These are phyloP conservation scores for Lycaena phlaeas DNA, from an alignment of 2,888 invertebrate genomes.

Conservation along the genomic window DNA sequence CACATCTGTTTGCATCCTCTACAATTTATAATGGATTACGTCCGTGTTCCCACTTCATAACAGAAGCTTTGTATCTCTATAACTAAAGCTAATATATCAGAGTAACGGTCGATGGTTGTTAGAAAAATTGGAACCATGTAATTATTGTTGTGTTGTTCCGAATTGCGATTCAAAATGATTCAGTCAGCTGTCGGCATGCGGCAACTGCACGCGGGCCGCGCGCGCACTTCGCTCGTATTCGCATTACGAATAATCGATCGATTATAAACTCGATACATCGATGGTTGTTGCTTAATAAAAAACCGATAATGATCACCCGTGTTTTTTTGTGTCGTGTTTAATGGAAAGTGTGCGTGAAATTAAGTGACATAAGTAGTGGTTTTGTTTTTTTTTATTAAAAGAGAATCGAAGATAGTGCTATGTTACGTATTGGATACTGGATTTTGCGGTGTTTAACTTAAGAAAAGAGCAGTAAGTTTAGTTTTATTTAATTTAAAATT, in stretches of 20 bases:
- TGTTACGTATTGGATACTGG: slow-evolving; percentile 27
- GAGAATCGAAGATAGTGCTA: slow-evolving; percentile 18
- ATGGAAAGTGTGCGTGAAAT: not conserved
- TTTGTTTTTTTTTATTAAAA: not conserved
- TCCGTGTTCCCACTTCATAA: slow-evolving; percentile 26
- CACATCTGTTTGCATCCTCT: slow-evolving; percentile 48
- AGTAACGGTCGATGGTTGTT: slow-evolving; percentile 35
- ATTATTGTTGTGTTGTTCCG: slow-evolving; percentile 56
- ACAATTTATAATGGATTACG: slow-evolving; percentile 51
- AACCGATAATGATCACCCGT: too few relatives aligned
- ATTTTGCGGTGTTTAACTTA: slow-evolving; percentile 17
- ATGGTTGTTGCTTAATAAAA: slow-evolving; percentile 1
- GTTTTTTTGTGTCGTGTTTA: too few relatives aligned
- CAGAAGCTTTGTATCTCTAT: slow-evolving; percentile 43
- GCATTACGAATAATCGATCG: slow-evolving; percentile 27
- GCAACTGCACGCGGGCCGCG: slow-evolving; percentile 60
- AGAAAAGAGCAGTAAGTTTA: slow-evolving; percentile 16
- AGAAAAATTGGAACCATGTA: slow-evolving; percentile 55
- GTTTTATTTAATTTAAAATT: too few relatives aligned
- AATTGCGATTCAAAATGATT: slow-evolving; percentile 42
- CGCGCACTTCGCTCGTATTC: slow-evolving; percentile 43
- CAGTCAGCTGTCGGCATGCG: slow-evolving; percentile 69
- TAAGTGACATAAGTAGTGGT: not conserved
- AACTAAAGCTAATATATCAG: slow-evolving; percentile 17
- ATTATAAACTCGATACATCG: slow-evolving; percentile 16